These are phyloP conservation scores for Molanna angustata DNA, from an alignment of 2,888 invertebrate genomes.

Conservation along the genomic window DNA sequence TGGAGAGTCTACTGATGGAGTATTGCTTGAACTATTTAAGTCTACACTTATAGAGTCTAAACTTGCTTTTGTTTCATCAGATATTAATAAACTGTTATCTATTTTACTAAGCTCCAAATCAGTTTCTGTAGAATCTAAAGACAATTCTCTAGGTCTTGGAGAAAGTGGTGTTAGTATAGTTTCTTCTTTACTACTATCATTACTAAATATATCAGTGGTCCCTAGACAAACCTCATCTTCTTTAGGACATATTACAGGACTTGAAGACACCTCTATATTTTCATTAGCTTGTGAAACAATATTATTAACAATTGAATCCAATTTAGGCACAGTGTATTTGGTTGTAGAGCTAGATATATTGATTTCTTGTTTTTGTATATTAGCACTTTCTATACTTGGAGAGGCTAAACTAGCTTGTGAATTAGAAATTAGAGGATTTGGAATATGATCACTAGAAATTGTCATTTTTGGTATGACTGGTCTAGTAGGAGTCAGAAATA, in stretches of 20 bases:
- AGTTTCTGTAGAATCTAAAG: slow-evolving; percentile 24
- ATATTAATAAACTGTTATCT: slow-evolving; percentile 14
- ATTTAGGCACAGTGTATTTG: slow-evolving; percentile 17
- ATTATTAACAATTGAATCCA: slow-evolving; percentile 12
- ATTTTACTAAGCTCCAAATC: slow-evolving; percentile 16
- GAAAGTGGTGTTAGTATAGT: slow-evolving; percentile 11
- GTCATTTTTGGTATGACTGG: slow-evolving; percentile 16
- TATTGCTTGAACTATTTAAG: slow-evolving; percentile 16
- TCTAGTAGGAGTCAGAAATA: slow-evolving; percentile 23
- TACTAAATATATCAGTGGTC: slow-evolving; percentile 8
- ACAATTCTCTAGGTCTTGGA: slow-evolving; percentile 19
- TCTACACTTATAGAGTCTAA: slow-evolving; percentile 23
- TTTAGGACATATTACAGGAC: slow-evolving; percentile 12
- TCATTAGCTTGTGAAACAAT: slow-evolving; percentile 9
- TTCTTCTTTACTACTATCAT: slow-evolving; percentile 12
- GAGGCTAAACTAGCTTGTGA: slow-evolving; percentile 7
- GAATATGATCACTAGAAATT: slow-evolving; percentile 4
- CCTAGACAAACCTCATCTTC: slow-evolving; percentile 3
- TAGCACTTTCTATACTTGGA: slow-evolving; percentile 2
- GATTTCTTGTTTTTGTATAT: slow-evolving; percentile 7
- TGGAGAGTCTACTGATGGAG: slow-evolving; percentile 48
- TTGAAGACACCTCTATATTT: slow-evolving; percentile 9
- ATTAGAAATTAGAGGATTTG: slow-evolving; percentile 1
- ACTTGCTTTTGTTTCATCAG: slow-evolving; percentile 26
- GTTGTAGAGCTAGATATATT: slow-evolving; percentile 11